Percentiles rank a stretch among this genome's conserved stretches.
Conservation (phyloP, 2,113 vertebrate species). For the Ameiurus melas region DNA sequence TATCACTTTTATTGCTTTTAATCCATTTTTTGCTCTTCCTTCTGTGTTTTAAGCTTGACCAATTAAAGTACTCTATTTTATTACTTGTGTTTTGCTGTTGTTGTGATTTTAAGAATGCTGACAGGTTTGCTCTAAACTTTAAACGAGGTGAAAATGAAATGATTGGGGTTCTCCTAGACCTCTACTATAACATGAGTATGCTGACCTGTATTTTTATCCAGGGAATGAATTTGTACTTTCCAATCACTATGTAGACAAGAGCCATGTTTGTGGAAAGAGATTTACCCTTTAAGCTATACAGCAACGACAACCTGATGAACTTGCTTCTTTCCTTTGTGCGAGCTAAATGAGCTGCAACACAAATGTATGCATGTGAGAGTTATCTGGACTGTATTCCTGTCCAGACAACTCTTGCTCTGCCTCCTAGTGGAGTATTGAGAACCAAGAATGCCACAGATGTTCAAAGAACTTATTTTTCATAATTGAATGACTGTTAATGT, state of each 20-base stretch:
- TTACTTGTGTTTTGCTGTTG: not conserved
- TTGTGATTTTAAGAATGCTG: not conserved
- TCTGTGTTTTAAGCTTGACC: constrained; percentile 92
- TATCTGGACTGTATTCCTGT: not conserved
- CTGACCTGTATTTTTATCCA: not conserved
- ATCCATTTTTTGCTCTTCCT: constrained; percentile 79
- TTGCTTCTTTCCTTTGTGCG: not conserved
- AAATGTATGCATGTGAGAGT: too few species aligned
- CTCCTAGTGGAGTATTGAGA: not conserved
- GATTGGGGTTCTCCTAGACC: not conserved
- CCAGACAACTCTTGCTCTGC: not conserved
- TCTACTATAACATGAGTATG: not conserved
- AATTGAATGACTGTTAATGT: not conserved
- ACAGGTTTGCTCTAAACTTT: not conserved
- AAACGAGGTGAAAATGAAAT: not conserved
- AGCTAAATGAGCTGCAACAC: not conserved
- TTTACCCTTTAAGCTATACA: not conserved
- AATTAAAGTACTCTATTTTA: constrained; percentile 57
- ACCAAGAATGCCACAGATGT: not conserved
- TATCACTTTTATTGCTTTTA: not conserved
- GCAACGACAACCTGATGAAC: not conserved
- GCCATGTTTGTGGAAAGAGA: not conserved
- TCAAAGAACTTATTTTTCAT: not conserved
- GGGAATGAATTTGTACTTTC: not conserved
- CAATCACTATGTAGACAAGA: not conserved